Percentiles rank a stretch among this genome's conserved stretches.
phyloP scores from a whole-genome alignment of 2,797 vertebrate genomes.

The Karalla daura region DNA sequence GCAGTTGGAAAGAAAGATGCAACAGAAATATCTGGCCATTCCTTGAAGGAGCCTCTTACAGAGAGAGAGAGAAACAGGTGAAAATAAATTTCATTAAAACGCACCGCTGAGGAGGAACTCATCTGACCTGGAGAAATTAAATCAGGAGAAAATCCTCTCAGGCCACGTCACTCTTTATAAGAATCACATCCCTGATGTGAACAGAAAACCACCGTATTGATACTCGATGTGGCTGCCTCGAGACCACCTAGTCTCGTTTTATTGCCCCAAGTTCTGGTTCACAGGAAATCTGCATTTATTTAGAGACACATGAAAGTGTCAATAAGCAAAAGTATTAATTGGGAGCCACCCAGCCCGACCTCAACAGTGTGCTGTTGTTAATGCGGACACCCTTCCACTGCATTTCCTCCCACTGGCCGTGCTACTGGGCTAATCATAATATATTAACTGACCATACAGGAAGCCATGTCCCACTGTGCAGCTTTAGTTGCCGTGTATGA shows the following conservation, averaged over 20 bases:
- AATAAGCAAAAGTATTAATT: slow-evolving; percentile 71
- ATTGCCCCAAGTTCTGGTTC: slow-evolving; percentile 57
- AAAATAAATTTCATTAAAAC: slow-evolving; percentile 43
- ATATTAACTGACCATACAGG: slow-evolving; percentile 72
- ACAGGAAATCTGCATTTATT: slow-evolving; percentile 68
- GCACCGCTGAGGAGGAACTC: slow-evolving; percentile 19
- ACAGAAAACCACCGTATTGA: slow-evolving; percentile 56
- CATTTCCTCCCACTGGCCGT: slow-evolving; percentile 62
- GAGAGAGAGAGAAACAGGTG: slow-evolving; percentile 45
- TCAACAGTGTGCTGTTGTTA: slow-evolving; percentile 71
- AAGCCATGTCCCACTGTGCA: slow-evolving; percentile 65
- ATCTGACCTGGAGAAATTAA: slow-evolving; percentile 10
- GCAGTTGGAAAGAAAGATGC: slow-evolving; percentile 79
- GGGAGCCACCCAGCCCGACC: slow-evolving; percentile 49
- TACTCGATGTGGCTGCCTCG: slow-evolving; percentile 32
- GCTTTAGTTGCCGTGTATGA: slow-evolving; percentile 54
- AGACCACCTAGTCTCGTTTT: slow-evolving; percentile 61
- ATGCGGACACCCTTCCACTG: slow-evolving; percentile 48
- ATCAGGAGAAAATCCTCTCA: not conserved
- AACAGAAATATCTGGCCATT: slow-evolving; percentile 72
- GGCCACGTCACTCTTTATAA: slow-evolving; percentile 20
- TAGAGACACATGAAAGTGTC: slow-evolving; percentile 55
- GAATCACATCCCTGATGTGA: slow-evolving; percentile 6
- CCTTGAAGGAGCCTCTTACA: slow-evolving; percentile 36
- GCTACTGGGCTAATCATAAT: slow-evolving; percentile 72